Percentiles rank a stretch among this genome's conserved stretches.
Evolutionary conservation across 2,113 vertebrate species (phyloP).

Genomic region (Xenopus borealis): DNA sequence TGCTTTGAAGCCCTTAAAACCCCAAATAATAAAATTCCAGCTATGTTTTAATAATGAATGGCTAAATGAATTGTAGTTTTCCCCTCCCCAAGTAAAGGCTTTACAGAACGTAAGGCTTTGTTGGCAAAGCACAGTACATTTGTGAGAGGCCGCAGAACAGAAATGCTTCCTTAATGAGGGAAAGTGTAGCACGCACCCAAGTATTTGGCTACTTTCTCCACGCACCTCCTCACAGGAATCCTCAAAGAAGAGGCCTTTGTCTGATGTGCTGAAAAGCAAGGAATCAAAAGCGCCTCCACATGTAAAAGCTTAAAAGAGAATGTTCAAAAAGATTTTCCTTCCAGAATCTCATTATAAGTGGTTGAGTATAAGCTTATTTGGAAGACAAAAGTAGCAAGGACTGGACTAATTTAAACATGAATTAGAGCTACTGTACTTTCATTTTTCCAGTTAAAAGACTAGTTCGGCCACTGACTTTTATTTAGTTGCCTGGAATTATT

Average conservation of each 20-base stretch:
- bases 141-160: constrained; percentile 2
- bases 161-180: background rate
- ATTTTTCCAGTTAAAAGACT: background rate
- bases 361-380: background rate
- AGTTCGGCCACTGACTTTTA: background rate
- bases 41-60: too few species aligned
- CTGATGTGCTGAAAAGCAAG: background rate
- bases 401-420: background rate
- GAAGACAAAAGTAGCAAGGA: background rate
- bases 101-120: constrained; percentile 27
- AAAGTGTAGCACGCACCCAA: background rate
- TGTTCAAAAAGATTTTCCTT: background rate
- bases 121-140: constrained; percentile 28
- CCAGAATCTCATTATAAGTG: background rate
- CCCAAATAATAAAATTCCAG: too few species aligned
- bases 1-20: too few species aligned
- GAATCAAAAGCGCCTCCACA: background rate
- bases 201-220: background rate
- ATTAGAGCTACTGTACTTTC: background rate
- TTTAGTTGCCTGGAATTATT: background rate
- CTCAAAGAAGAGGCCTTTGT: constrained; percentile 24
- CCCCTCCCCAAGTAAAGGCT: background rate
- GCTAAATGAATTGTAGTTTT: too few species aligned
- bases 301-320: background rate
- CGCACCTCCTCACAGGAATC: constrained; percentile 7